A percentile compares a stretch with the other conserved stretches of the same genome.
Evolutionary conservation across 1,140 invertebrate genomes (phyloP).

Genomic region (Laupala kohalensis): DNA sequence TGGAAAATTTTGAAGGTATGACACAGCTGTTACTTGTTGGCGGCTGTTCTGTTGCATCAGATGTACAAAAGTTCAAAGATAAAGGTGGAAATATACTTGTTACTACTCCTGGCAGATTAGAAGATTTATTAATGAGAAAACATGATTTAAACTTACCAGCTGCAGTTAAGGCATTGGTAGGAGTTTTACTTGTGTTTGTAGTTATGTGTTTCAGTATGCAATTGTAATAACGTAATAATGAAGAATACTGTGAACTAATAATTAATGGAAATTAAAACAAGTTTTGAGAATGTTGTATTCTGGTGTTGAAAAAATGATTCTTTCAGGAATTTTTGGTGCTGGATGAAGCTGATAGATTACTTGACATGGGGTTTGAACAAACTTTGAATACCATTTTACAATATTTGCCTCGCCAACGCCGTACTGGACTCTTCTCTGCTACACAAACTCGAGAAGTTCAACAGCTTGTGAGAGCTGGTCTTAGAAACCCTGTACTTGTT

Average conservation of each 20-base stretch:
- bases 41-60: constrained; percentile 58
- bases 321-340: constrained; percentile 77
- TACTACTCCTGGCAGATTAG: constrained; percentile 83
- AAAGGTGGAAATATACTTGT: constrained; percentile 77
- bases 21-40: constrained; percentile 57
- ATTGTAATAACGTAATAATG: no score
- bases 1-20: constrained; percentile 30
- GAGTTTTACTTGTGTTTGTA: constrained; percentile 35
- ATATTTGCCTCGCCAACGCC: constrained; percentile 80
- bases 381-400: constrained; percentile 82
- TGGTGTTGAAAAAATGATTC: background rate
- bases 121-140: constrained; percentile 64
- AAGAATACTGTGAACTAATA: no score
- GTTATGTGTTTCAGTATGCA: constrained; percentile 31
- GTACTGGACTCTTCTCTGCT: constrained; percentile 95
- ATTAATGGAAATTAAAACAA: background rate
- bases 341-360: constrained; percentile 91
- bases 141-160: constrained; percentile 45
- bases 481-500: constrained; percentile 87
- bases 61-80: constrained; percentile 50
- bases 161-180: constrained; percentile 59
- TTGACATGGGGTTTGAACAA: constrained; percentile 83
- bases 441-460: constrained; percentile 94
- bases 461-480: constrained; percentile 79
- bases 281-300: background rate